Evolutionary conservation across 2,797 vertebrate genomes (phyloP), one percentile per base, ranked within the genome.

Genomic region (Urosaurus nigricauda): DNA sequence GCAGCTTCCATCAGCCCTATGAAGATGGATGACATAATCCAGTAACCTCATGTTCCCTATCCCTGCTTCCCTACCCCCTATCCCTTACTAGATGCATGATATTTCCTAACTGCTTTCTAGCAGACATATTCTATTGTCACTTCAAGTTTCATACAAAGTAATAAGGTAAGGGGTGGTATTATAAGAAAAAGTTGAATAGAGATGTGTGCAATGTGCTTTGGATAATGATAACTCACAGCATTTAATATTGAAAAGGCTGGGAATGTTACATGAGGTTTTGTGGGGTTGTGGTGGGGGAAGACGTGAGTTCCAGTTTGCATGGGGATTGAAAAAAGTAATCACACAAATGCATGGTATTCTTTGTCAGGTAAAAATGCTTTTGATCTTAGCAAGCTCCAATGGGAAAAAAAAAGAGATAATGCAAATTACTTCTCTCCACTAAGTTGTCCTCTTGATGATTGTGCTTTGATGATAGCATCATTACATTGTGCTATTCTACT

Each of bases 381-480:
- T 83, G 17, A 68, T 77, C 32, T 60, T 35, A 35, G 58, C 16
- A 51, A 86, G 37, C 75, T 40, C 29, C 40, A 85, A 12, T 40
- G 29, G 29, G 17, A 60, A 82, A 51, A 70, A 37, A 81, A 80
- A 89, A 74, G 16, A n/a, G 37, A 35, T 70, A 70, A 71, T 83
- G 58, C 47, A 68, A 86, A 86, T 40, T 86, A 40, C 71, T 70
- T 35, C 35, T 84, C n/a, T 78, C 74, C 35, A 43, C 37, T 78
- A 32, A 60, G 21, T n/a, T 83, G 51, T 68, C 6, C 40, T 65
- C 78, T 26, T 37, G 51, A 78, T 58, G 16, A 86, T 70, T 51
- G 70, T 26, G 16, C 21, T 71, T 90, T 83, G 79, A 83, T 43
- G 71, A 47, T 24, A 47, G n/a, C 16, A 40, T 68, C n/a, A 86